Percentiles rank a stretch among this genome's conserved stretches.
These are phyloP conservation scores for Leucoraja ocellata DNA, from an alignment of 2,797 vertebrate genomes.

Conservation along the genomic window DNA sequence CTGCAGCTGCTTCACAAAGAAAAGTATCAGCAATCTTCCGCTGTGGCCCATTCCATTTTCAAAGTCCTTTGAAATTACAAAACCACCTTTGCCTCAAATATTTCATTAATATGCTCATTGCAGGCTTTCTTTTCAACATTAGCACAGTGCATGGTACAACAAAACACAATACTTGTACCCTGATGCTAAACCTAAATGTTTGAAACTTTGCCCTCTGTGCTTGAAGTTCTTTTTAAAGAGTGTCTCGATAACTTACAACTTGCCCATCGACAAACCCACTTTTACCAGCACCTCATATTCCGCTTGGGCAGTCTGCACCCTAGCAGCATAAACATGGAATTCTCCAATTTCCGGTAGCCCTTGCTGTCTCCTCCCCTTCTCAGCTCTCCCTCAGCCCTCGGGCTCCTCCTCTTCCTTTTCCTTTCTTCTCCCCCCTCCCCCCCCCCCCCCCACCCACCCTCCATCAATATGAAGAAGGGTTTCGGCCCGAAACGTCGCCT, in stretches of 20 bases:
- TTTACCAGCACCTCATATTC: background rate
- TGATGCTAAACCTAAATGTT: background rate
- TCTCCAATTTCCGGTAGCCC: too few species aligned
- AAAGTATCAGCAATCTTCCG: background rate
- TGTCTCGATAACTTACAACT: background rate
- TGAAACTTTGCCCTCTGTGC: background rate
- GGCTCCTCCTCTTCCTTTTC: too few species aligned
- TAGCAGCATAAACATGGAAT: too few species aligned
- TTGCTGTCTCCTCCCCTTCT: too few species aligned
- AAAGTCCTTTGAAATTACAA: background rate
- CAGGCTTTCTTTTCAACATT: background rate
- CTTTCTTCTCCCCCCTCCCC: too few species aligned
- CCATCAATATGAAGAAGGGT: too few species aligned
- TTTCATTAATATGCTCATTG: background rate
- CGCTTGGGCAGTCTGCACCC: too few species aligned
- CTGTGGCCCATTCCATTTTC: background rate
- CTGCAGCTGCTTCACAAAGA: background rate
- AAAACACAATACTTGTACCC: background rate
- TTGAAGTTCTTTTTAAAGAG: background rate
- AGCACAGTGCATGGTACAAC: background rate
- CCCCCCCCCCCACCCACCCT: too few species aligned
- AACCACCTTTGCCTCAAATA: too few species aligned
- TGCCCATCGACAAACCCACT: background rate
- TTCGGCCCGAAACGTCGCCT: too few species aligned
- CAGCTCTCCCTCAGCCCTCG: too few species aligned